A percentile compares a stretch with the other conserved stretches of the same genome.
Conservation (phyloP, 2,113 vertebrate genomes). For the Connochaetes taurinus region DNA sequence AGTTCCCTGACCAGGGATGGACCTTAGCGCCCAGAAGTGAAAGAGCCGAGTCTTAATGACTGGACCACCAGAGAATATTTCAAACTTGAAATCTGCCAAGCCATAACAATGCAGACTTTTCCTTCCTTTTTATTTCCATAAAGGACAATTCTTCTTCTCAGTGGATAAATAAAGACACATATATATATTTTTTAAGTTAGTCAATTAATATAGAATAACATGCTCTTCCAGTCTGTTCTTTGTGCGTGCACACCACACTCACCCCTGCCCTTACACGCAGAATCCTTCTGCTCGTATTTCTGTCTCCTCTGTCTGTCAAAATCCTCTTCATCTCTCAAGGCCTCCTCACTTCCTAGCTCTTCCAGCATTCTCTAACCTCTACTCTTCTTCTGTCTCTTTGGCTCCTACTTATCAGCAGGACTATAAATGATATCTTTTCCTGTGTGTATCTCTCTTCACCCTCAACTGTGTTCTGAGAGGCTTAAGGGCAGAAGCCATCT, state of each 20-base stretch:
- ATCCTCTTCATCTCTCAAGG: not conserved
- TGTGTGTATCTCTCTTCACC: not conserved
- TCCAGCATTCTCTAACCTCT: not conserved
- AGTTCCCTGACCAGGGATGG: not conserved
- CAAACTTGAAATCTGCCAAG: not conserved
- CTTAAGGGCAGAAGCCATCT: not conserved
- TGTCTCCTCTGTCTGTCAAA: not conserved
- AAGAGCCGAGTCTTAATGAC: not conserved
- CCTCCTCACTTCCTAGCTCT: not conserved
- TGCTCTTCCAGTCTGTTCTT: not conserved
- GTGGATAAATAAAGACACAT: not conserved
- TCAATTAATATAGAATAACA: not conserved
- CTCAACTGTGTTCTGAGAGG: not conserved
- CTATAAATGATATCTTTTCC: not conserved
- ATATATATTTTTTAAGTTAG: not conserved
- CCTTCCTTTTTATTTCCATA: not conserved
- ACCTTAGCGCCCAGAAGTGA: not conserved
- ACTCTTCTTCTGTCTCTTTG: not conserved
- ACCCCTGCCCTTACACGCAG: no score
- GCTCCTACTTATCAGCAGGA: not conserved
- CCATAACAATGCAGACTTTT: not conserved
- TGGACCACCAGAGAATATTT: not conserved
- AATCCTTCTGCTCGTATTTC: not conserved
- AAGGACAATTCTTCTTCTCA: not conserved
- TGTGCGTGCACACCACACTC: not conserved